Base-by-base conservation (phyloP, 2,113 vertebrate species). In the Brachypteracias leptosomus region DNA sequence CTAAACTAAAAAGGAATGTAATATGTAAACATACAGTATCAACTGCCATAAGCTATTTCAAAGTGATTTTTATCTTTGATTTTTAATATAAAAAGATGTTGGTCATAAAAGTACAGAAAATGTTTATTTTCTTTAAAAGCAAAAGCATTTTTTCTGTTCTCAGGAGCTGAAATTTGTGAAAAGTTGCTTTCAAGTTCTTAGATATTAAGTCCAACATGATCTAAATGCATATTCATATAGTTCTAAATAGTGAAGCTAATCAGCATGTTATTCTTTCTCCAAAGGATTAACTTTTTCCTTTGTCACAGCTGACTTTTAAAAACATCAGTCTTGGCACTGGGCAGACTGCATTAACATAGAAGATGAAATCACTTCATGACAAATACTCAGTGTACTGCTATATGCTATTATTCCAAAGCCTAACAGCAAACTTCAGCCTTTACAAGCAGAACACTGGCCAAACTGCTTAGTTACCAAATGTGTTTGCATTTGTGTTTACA, bases 401-500 rank as follows among this genome's bases (percentile, higher is more conserved):
- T n/a, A 86, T 29, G 40, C 36, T 95, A 57, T 94, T 95, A 85
- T 96, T 94, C 80, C 75, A 75, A 88, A 93, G 35, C 42, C 77
- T 79, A 92, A 80, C 22, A 73, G 76, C 84, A 87, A 92, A 91
- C 31, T 94, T 93, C 71, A 49, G 65, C 54, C 83, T 96, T 94
- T 92, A 89, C 89, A 90, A 94, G 94, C 82, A 93, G 77, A 55
- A 82, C 1, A 3, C 44, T 44, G 54, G 95, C 94, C 95, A 96
- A 89, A 70, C 65, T 92, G 75, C 96, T 88, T 96, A 89, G 96
- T 95, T 96, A 96, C 96, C 93, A 74, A 75, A 87, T 84, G 55
- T 93, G 79, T 97, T 95, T 96, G 51, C 81, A 66, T 73, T 92
- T 90, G 11, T 97, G 73, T 97, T 97, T 97, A 95, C 92, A 97